These are phyloP conservation scores for Artemia franciscana DNA, from an alignment of 1,140 invertebrate species.

Conservation along the genomic window DNA sequence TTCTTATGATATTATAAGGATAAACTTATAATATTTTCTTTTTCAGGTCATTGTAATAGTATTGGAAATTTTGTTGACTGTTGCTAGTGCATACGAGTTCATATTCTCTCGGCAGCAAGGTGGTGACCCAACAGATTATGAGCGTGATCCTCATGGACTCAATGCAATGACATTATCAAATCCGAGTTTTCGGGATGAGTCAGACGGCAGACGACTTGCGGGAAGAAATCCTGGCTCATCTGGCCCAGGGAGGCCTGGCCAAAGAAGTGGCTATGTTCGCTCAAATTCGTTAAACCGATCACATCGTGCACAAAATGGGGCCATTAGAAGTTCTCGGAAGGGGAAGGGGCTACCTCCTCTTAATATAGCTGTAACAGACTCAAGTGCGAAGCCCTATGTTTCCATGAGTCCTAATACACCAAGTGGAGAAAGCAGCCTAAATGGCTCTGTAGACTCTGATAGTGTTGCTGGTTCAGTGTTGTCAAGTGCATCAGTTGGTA, in stretches of 20 bases:
- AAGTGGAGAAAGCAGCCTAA: slow-evolving; percentile 7
- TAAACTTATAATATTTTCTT: too few species aligned
- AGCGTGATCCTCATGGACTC: slow-evolving; percentile 22
- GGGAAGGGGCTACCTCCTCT: not conserved
- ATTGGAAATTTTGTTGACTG: slow-evolving; percentile 42
- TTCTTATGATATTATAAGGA: too few species aligned
- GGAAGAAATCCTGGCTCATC: slow-evolving; percentile 1
- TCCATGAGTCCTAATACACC: not conserved
- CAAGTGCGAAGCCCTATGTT: slow-evolving; percentile 8
- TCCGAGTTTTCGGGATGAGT: slow-evolving; percentile 49
- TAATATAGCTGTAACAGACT: slow-evolving; percentile 2
- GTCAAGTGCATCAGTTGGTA: slow-evolving; percentile 3
- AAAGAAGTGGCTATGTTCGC: not conserved
- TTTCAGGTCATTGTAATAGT: slow-evolving; percentile 48
- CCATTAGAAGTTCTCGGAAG: not conserved
- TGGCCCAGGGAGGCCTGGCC: not conserved
- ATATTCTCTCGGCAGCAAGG: slow-evolving; percentile 37
- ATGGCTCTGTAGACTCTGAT: slow-evolving; percentile 7
- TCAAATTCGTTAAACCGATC: not conserved
- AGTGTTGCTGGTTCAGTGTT: slow-evolving; percentile 6
- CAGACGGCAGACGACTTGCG: slow-evolving; percentile 5
- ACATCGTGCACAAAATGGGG: not conserved
- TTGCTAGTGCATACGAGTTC: slow-evolving; percentile 48
- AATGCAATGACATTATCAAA: slow-evolving; percentile 49
- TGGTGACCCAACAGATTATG: slow-evolving; percentile 33